These are phyloP conservation scores for Saccopteryx leptura DNA, from an alignment of 2,113 vertebrate species.

Conservation along the genomic window DNA sequence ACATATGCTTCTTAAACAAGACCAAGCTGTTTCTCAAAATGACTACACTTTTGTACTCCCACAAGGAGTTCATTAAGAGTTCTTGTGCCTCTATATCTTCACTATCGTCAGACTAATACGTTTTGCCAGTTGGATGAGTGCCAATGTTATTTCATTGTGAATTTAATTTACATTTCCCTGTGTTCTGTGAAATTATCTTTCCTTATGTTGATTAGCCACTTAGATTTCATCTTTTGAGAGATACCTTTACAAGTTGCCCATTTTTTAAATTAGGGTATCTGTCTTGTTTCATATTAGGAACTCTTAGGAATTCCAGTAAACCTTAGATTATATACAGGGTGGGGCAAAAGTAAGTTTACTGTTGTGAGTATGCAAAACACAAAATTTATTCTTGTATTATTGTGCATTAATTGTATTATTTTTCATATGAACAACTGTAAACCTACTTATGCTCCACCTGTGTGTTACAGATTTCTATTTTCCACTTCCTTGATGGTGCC, in stretches of 20 bases:
- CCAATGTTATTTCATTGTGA: neutral
- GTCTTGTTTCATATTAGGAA: neutral
- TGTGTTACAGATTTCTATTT: neutral
- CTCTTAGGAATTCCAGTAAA: neutral
- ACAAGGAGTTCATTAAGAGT: neutral
- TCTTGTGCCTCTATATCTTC: neutral
- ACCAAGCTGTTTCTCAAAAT: neutral
- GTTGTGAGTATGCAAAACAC: too few relatives aligned
- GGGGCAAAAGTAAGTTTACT: too few relatives aligned
- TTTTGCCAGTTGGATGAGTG: neutral
- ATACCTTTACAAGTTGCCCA: neutral
- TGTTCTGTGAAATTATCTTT: neutral
- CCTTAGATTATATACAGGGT: neutral
- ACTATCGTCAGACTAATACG: neutral
- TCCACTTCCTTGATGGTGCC: neutral
- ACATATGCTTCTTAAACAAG: neutral
- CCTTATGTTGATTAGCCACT: slow-evolving; percentile 22
- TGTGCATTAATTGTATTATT: too few relatives aligned
- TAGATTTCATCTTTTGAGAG: slow-evolving; percentile 51
- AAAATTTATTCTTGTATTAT: too few relatives aligned
- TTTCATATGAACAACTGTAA: too few relatives aligned
- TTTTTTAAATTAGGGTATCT: neutral
- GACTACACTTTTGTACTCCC: neutral
- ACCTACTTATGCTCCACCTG: too few relatives aligned
- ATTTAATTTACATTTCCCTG: slow-evolving; percentile 10